Evolutionary conservation across 1,140 invertebrate genomes (phyloP).

Genomic region (Anoplophora glabripennis): DNA sequence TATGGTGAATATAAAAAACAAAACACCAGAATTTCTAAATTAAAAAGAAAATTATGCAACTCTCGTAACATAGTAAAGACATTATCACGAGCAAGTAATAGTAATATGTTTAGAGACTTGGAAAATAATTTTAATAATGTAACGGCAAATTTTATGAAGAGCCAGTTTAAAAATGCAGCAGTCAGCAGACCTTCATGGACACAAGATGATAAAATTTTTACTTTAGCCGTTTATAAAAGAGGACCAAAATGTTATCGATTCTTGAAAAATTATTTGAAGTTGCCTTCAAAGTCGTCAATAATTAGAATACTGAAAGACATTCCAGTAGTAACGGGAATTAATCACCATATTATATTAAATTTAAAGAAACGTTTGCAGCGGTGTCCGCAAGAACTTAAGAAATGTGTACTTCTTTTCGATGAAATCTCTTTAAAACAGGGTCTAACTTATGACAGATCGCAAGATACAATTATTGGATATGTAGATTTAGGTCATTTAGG

Average conservation of each 20-base stretch:
- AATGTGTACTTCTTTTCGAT: constrained; percentile 44
- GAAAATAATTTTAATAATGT: not conserved
- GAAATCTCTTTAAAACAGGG: constrained; percentile 40
- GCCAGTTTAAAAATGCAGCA: not conserved
- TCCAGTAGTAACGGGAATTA: no score
- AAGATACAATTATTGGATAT: constrained; percentile 38
- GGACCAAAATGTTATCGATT: constrained; percentile 14
- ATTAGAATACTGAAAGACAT: no score
- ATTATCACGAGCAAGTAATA: not conserved
- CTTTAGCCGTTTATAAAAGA: not conserved
- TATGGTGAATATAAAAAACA: constrained; percentile 2
- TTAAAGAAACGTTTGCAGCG: no score
- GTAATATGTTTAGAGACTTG: constrained; percentile 1
- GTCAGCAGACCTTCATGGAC: not conserved
- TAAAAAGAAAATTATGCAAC: not conserved
- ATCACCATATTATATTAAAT: no score
- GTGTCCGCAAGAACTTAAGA: constrained; percentile 16
- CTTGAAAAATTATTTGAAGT: constrained; percentile 14
- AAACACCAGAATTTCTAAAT: not conserved
- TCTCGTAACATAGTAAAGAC: not conserved
- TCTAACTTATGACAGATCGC: constrained; percentile 33
- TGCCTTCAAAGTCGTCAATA: constrained; percentile 10
- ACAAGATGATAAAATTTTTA: constrained; percentile 1
- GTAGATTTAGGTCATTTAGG: constrained; percentile 27
- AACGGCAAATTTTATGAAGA: not conserved